Percentiles rank a stretch among this genome's conserved stretches.
phyloP scores from a whole-genome alignment of 2,888 invertebrate species.

The Meliscaeva auricollis region DNA sequence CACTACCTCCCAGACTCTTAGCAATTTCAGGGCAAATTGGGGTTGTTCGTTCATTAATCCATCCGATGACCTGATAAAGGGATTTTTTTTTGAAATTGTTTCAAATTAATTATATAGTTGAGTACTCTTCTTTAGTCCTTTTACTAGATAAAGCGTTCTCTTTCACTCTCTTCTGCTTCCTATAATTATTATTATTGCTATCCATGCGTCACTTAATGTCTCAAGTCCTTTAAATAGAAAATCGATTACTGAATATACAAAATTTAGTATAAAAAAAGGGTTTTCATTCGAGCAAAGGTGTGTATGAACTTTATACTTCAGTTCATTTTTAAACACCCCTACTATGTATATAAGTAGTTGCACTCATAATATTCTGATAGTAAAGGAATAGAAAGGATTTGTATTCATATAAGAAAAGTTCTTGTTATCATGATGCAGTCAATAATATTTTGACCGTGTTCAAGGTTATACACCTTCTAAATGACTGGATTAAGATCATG shows the following conservation, averaged over 20 bases:
- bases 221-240: constrained; percentile 40
- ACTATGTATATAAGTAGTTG: no score
- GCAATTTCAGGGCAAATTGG: neutral
- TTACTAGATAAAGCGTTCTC: neutral
- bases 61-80: constrained; percentile 49
- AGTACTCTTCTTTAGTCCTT: constrained; percentile 39
- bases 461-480: constrained; percentile 51
- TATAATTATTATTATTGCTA: constrained; percentile 52
- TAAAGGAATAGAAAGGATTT: neutral
- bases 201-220: constrained; percentile 60
- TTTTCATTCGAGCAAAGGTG: no score
- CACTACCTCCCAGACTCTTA: neutral
- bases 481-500: constrained; percentile 1
- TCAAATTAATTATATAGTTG: constrained; percentile 66
- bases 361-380: no score
- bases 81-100: constrained; percentile 56
- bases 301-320: no score
- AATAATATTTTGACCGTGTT: constrained; percentile 37
- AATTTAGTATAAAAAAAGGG: no score
- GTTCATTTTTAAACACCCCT: no score
- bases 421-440: neutral
- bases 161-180: constrained; percentile 8
- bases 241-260: constrained; percentile 27
- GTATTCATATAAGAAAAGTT: neutral
- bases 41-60: constrained; percentile 37